Base-by-base conservation (phyloP, 2,113 vertebrate genomes). In the Cygnus buccinator region DNA sequence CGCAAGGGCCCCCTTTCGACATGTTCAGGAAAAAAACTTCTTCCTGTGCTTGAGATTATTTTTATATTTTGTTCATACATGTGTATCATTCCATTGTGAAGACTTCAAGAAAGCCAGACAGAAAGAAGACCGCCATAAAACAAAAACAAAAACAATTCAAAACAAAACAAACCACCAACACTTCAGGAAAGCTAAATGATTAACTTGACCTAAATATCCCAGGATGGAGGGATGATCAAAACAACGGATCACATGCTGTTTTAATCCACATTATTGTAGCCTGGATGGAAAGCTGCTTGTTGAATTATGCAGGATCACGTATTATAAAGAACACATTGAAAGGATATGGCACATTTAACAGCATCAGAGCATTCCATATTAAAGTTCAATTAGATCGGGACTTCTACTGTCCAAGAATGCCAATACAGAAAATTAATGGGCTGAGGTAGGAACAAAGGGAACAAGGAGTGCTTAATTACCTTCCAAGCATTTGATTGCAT, bases 361-460 rank as follows among this genome's bases (percentile, higher is more conserved):
- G 95, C 93, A 98, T 97, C 95, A 97, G 97, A 98, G 96, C 87
- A 67, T 94, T 98, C 96, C 95, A 93, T 96, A 98, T 95, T 96
- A 98, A 97, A 98, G 96, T 98, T 98, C 97, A 98, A 98, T 98
- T 98, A 96, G 91, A 95, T 91, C 57, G 78, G 95, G 97, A 96
- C 91, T 95, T 97, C 96, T 93, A 68, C 84, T 26, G 79, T 93
- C 95, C 75, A 75, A 96, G 95, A 96, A 96, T 96, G 97, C 95
- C 97, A 96, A 79, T 35, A 63, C 7, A 50, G 79, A 89, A 94
- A 97, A 71, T 94, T 92, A 97, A 97, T 96, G 96, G 94, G 90
- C 81, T 94, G 88, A 97, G 87, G 91, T 71, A 96, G 95, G 93
- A 95, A 98, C 94, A 85, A 91, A 96, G 80, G 95, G 98, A 98